phyloP scores from a whole-genome alignment of 2,888 invertebrate species.

The Trachelus tabidus region DNA sequence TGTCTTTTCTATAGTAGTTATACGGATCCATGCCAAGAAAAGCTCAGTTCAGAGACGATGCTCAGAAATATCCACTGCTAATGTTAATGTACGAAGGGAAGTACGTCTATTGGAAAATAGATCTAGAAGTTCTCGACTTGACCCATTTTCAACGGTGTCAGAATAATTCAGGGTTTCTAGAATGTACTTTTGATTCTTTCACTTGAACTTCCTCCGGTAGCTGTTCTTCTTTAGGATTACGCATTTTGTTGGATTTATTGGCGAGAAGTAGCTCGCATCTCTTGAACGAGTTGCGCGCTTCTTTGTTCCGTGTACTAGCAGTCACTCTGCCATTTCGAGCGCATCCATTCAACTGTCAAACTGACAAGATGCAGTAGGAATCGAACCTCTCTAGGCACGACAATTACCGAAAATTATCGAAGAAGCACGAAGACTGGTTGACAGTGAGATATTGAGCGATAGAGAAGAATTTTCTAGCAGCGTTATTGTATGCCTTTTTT shows the following conservation, averaged over 20 bases:
- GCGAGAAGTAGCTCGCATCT: constrained; percentile 12
- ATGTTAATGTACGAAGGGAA: not conserved
- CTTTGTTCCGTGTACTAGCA: not conserved
- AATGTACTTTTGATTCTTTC: not conserved
- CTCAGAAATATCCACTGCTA: not conserved
- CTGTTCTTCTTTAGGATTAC: not conserved
- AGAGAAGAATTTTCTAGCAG: not conserved
- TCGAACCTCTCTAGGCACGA: constrained; percentile 11
- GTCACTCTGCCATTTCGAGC: not conserved
- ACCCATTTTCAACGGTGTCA: not conserved
- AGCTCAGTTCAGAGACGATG: not conserved
- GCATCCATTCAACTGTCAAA: constrained; percentile 27
- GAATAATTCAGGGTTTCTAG: not conserved
- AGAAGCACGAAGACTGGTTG: not conserved
- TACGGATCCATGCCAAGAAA: not conserved
- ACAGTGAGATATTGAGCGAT: not conserved
- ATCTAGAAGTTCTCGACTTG: not conserved
- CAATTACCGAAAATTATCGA: constrained; percentile 3
- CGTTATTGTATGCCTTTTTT: not conserved
- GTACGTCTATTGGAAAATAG: not conserved
- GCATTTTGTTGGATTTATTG: not conserved
- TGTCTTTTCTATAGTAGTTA: not conserved
- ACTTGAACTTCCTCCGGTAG: not conserved
- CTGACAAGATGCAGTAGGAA: constrained; percentile 22
- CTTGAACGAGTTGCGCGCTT: constrained; percentile 8